Conservation (phyloP, 2,888 invertebrate species). For the Arenicola marina region DNA sequence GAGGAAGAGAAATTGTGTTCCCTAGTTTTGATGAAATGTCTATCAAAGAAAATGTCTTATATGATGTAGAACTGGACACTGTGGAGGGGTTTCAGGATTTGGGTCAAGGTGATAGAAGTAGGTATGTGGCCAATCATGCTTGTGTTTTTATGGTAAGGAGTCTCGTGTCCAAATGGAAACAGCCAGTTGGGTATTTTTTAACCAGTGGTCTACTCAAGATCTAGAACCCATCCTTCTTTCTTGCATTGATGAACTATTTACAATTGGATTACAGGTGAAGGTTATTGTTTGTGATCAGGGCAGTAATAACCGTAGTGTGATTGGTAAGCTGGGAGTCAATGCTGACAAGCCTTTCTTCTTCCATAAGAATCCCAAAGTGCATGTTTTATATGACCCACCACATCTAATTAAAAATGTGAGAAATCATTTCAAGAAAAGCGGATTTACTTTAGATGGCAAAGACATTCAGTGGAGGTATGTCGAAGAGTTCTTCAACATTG, state of each 20-base stretch:
- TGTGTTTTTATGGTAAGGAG: constrained; percentile 8
- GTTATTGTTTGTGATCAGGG: constrained; percentile 18
- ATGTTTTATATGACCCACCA: constrained; percentile 18
- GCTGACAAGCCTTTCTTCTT: constrained; percentile 10
- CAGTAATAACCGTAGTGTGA: constrained; percentile 7
- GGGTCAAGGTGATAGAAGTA: too few species aligned
- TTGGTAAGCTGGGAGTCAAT: constrained; percentile 9
- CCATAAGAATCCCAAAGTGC: neutral
- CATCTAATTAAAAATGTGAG: constrained; percentile 17
- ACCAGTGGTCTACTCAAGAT: too few species aligned
- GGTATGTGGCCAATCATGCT: too few species aligned
- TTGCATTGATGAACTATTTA: too few species aligned
- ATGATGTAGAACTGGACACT: neutral
- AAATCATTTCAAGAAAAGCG: constrained; percentile 14
- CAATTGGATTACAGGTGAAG: neutral
- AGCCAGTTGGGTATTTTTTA: too few species aligned
- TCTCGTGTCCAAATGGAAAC: constrained; percentile 5
- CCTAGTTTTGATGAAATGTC: neutral
- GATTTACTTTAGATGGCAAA: constrained; percentile 3
- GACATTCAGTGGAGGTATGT: constrained; percentile 4
- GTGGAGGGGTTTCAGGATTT: constrained; percentile 4
- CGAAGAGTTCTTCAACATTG: constrained; percentile 6
- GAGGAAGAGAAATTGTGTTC: neutral
- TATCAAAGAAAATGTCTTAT: neutral
- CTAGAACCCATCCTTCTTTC: too few species aligned